Evolutionary conservation across 64 coral and sea anemone species (phyloP).

Genomic region (Montipora sp.): DNA sequence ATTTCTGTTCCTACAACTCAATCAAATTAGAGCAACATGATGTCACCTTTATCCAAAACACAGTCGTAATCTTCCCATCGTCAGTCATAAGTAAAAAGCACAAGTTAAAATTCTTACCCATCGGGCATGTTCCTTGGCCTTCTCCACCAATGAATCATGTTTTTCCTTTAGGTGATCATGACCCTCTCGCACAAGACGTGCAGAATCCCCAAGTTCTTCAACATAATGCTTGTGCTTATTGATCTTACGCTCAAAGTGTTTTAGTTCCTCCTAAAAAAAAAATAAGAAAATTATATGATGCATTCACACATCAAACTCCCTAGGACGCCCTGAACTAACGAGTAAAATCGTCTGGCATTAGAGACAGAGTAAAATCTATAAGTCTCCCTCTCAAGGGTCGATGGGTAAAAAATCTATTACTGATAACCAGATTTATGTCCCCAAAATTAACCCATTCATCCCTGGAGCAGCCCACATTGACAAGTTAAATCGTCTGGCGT

Average conservation of each 20-base stretch:
- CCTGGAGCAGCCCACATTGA: too few relatives aligned
- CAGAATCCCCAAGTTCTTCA: slow-evolving; percentile 69
- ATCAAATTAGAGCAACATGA: too few relatives aligned
- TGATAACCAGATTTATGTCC: too few relatives aligned
- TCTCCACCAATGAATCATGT: slow-evolving; percentile 67
- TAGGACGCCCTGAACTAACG: too few relatives aligned
- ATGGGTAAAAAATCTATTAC: too few relatives aligned
- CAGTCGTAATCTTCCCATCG: neutral
- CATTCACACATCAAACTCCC: too few relatives aligned
- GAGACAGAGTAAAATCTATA: too few relatives aligned
- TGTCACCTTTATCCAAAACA: neutral
- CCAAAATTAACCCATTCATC: too few relatives aligned
- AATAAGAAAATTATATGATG: neutral
- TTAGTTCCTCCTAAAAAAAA: slow-evolving; percentile 66
- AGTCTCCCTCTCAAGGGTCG: too few relatives aligned
- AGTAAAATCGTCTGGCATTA: too few relatives aligned
- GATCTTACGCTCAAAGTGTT: slow-evolving; percentile 93
- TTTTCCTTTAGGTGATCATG: slow-evolving; percentile 58
- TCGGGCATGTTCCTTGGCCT: slow-evolving; percentile 77
- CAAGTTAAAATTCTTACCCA: slow-evolving; percentile 61
- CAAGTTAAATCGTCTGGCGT: too few relatives aligned
- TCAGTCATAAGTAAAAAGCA: neutral
- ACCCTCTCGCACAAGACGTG: slow-evolving; percentile 54
- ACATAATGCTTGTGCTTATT: slow-evolving; percentile 81
- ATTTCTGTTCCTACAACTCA: too few relatives aligned